These are phyloP conservation scores for Vultur gryphus DNA, from an alignment of 2,797 vertebrate species.

Conservation along the genomic window DNA sequence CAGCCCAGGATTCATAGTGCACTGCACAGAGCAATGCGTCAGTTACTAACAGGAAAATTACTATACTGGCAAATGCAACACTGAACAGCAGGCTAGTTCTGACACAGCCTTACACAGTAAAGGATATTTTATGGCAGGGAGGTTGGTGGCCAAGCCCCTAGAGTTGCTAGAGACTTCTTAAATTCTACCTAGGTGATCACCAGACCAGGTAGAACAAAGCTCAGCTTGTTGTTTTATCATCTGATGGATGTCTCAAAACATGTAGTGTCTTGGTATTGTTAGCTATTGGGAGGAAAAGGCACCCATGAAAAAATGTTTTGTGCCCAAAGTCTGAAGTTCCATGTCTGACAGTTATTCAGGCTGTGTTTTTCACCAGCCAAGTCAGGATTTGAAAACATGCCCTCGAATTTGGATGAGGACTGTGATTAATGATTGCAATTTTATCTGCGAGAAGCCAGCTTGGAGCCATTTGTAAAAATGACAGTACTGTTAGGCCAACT, in stretches of 20 bases:
- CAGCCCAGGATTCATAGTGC: not conserved
- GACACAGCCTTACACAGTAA: not conserved
- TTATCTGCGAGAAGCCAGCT: conserved; percentile 1
- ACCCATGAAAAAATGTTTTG: not conserved
- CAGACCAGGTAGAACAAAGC: not conserved
- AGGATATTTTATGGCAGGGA: not conserved
- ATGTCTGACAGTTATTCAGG: not conserved
- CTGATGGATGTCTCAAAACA: not conserved
- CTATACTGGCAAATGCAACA: not conserved
- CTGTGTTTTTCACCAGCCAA: not conserved
- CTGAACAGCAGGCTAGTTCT: not conserved
- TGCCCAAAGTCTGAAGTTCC: not conserved
- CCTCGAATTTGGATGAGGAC: not conserved
- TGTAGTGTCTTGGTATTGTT: not conserved
- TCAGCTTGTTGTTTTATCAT: not conserved
- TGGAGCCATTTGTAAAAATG: conserved; percentile 44
- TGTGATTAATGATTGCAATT: conserved; percentile 40
- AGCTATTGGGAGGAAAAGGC: not conserved
- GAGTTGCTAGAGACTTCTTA: not conserved
- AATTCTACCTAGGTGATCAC: not conserved
- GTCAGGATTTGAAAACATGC: not conserved
- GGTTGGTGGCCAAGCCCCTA: not conserved
- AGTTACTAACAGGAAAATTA: not conserved
- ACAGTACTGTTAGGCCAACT: not conserved
- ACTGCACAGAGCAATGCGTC: not conserved